These are phyloP conservation scores for Proisotoma minuta DNA, from an alignment of 2,888 invertebrate species.

Conservation along the genomic window DNA sequence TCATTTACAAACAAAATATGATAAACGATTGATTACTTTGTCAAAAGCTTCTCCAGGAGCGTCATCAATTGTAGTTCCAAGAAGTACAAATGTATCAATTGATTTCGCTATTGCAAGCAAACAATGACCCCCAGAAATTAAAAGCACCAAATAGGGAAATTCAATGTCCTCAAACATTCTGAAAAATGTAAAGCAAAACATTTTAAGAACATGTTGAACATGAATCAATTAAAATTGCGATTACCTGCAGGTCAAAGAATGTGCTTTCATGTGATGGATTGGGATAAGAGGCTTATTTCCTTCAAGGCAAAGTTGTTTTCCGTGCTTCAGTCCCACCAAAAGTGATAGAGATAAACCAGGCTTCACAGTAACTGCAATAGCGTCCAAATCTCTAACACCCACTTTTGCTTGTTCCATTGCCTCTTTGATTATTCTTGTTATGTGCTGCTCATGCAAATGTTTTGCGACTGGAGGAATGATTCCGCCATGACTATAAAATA, in stretches of 20 bases:
- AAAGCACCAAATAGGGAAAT: conserved; percentile 82
- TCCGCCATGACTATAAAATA: conserved; percentile 66
- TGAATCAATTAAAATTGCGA: too few species aligned
- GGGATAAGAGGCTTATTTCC: conserved; percentile 80
- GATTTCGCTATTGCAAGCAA: conserved; percentile 69
- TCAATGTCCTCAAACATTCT: conserved; percentile 68
- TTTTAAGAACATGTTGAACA: too few species aligned
- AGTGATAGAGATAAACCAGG: conserved; percentile 80
- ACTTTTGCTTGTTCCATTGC: conserved; percentile 63
- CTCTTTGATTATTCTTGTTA: conserved; percentile 65
- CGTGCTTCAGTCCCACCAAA: conserved; percentile 74
- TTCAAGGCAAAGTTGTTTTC: conserved; percentile 65
- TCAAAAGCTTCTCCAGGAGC: conserved; percentile 92
- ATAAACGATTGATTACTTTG: conserved; percentile 60
- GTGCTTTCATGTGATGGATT: conserved; percentile 98
- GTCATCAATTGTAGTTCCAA: conserved; percentile 76
- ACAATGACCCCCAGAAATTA: conserved; percentile 92
- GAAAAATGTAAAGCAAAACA: too few species aligned
- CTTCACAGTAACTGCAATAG: conserved; percentile 83
- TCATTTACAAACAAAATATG: neutral
- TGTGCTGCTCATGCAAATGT: conserved; percentile 72
- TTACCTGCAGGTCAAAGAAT: conserved; percentile 83
- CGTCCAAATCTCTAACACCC: conserved; percentile 65
- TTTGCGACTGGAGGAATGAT: conserved; percentile 83
- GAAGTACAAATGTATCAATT: conserved; percentile 69